Evolutionary conservation across 2,797 vertebrate genomes (phyloP).

Genomic region (Gambelia wislizenii): DNA sequence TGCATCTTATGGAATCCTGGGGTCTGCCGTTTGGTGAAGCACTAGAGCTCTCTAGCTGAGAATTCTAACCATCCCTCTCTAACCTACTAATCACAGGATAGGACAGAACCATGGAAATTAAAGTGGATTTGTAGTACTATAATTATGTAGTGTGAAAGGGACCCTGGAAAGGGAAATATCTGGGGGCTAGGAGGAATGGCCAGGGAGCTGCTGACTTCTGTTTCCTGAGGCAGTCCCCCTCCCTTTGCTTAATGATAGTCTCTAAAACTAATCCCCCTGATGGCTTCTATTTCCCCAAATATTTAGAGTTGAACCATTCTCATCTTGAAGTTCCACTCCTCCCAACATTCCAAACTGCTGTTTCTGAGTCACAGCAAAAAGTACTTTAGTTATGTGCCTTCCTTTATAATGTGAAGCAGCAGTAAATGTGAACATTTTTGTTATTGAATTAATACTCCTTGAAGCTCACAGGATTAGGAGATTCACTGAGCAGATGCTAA

Average conservation of each 20-base stretch:
- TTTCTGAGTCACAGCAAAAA: conserved; percentile 17
- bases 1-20: too few species aligned
- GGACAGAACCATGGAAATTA: too few species aligned
- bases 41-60: too few species aligned
- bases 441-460: conserved; percentile 42
- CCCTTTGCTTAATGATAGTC: neutral
- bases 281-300: neutral
- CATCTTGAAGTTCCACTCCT: neutral
- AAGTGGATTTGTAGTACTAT: too few species aligned
- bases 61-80: too few species aligned
- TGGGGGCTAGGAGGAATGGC: neutral
- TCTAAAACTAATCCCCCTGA: neutral
- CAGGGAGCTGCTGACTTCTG: neutral
- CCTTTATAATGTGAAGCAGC: conserved; percentile 5
- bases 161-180: too few species aligned
- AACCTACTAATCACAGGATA: too few species aligned
- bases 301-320: neutral
- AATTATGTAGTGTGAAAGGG: too few species aligned
- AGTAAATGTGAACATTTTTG: neutral
- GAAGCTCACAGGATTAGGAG: conserved; percentile 43
- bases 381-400: conserved; percentile 37
- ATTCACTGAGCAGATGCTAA: conserved; percentile 23
- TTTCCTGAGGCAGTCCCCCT: neutral
- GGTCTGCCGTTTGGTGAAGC: too few species aligned
- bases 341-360: neutral